Evolutionary conservation across 2,113 vertebrate species (phyloP).

Genomic region (Prunella fulvescens): DNA sequence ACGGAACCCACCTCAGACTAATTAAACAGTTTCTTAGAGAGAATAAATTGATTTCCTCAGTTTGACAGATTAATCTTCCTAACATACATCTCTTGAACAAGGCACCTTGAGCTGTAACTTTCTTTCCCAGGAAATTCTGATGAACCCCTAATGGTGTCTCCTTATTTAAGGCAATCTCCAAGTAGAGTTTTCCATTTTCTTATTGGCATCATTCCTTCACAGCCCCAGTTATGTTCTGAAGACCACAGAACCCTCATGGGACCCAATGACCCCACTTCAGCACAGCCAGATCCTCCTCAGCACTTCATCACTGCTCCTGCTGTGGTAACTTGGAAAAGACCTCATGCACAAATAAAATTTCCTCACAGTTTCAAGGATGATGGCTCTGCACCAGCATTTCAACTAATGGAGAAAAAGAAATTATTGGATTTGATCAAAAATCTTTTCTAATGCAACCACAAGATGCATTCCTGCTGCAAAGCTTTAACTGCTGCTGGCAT

Average conservation of each 20-base stretch:
- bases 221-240: neutral
- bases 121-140: neutral
- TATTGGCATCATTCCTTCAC: neutral
- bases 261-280: neutral
- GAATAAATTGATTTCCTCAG: neutral
- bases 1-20: neutral
- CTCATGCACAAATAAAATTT: neutral
- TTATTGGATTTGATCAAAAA: slow-evolving; percentile 4
- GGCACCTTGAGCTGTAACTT: neutral
- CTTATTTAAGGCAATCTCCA: neutral
- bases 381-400: neutral
- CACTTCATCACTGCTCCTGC: neutral
- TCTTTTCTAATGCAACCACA: slow-evolving; percentile 8
- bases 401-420: neutral
- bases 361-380: neutral
- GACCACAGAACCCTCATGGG: neutral
- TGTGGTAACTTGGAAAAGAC: neutral
- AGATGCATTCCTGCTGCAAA: slow-evolving; percentile 9
- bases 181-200: neutral
- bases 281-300: slow-evolving; percentile 12
- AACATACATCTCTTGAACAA: neutral
- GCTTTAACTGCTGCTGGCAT: slow-evolving; percentile 25
- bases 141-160: neutral
- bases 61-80: neutral
- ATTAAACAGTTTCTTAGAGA: neutral